phyloP scores from a whole-genome alignment of 2,797 vertebrate species.

The Hipposideros larvatus region DNA sequence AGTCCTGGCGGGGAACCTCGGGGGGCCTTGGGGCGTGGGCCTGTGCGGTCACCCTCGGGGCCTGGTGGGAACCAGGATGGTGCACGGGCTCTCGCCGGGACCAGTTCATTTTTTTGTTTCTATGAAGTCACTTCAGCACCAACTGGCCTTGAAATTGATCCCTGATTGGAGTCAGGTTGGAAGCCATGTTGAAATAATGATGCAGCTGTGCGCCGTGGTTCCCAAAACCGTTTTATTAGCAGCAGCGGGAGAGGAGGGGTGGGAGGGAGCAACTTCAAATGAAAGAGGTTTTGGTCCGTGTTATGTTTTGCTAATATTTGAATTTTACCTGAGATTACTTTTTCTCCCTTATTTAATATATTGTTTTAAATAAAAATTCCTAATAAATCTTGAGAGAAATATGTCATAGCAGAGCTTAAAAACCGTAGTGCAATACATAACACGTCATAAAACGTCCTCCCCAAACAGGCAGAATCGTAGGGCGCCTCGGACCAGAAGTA shows the following conservation, averaged over 20 bases:
- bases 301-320: constrained; percentile 88
- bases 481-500: constrained; percentile 89
- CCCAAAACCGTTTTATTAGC: constrained; percentile 79
- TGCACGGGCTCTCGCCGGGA: constrained; percentile 17
- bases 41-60: not conserved
- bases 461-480: constrained; percentile 86
- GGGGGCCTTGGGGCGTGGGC: not conserved
- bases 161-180: constrained; percentile 84
- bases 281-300: constrained; percentile 83
- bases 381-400: constrained; percentile 92
- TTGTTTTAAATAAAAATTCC: constrained; percentile 92
- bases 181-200: constrained; percentile 86
- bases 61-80: constrained; percentile 34
- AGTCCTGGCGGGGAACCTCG: not conserved
- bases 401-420: constrained; percentile 90
- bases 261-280: constrained; percentile 71
- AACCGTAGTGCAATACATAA: constrained; percentile 90
- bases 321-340: constrained; percentile 89
- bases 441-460: constrained; percentile 92
- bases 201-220: constrained; percentile 83
- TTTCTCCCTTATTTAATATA: constrained; percentile 90
- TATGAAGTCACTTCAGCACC: constrained; percentile 85
- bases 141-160: constrained; percentile 87
- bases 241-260: constrained; percentile 63
- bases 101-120: constrained; percentile 80